These are phyloP conservation scores for Hanleya hanleyi DNA, from an alignment of 2,888 invertebrate species.

Conservation along the genomic window DNA sequence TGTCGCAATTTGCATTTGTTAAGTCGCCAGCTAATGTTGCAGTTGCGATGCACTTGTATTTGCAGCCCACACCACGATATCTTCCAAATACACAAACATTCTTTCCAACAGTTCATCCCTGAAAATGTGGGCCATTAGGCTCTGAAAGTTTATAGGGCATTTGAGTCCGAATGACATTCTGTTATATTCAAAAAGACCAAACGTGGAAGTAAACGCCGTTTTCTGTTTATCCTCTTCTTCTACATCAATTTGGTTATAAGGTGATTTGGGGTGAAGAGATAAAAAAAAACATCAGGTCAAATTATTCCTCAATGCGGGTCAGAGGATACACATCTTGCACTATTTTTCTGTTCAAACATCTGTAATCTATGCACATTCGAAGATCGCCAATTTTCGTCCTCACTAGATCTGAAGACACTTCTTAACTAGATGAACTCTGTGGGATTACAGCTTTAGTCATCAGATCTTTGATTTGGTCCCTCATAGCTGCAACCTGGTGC, in stretches of 20 bases:
- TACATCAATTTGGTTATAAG: too few relatives aligned
- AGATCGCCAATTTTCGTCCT: not conserved
- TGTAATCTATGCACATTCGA: not conserved
- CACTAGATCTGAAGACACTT: not conserved
- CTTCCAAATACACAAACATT: too few relatives aligned
- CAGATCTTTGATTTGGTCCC: not conserved
- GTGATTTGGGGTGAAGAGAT: too few relatives aligned
- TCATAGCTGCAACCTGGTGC: not conserved
- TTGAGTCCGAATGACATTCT: constrained; percentile 33
- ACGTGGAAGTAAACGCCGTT: too few relatives aligned
- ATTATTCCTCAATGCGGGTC: constrained; percentile 18
- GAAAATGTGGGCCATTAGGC: too few relatives aligned
- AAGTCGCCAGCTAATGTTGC: too few relatives aligned
- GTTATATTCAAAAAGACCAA: constrained; percentile 34
- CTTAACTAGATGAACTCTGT: not conserved
- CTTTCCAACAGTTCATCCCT: too few relatives aligned
- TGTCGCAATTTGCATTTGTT: too few relatives aligned
- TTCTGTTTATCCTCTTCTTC: too few relatives aligned
- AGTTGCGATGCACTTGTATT: too few relatives aligned
- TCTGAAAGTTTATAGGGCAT: constrained; percentile 33
- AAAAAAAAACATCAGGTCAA: constrained; percentile 27
- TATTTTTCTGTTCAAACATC: not conserved
- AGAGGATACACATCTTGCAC: not conserved
- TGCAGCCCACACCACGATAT: too few relatives aligned
- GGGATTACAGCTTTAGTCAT: not conserved